A percentile compares a stretch with the other conserved stretches of the same genome.
These are phyloP conservation scores for Zygogramma bicolorata DNA, from an alignment of 2,888 invertebrate species.

Conservation along the genomic window DNA sequence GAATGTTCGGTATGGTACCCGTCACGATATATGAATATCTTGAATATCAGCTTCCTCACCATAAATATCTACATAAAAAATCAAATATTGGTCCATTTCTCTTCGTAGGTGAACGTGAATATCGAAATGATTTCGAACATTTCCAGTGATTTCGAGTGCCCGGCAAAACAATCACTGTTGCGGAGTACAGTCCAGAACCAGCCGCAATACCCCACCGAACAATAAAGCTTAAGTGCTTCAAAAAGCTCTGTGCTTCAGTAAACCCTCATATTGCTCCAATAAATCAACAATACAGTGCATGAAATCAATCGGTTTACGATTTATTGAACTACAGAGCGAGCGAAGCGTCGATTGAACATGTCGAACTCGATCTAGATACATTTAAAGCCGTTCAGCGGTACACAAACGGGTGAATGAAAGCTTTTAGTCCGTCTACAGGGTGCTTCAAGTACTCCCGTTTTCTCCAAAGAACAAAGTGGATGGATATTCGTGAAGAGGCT, in stretches of 20 bases:
- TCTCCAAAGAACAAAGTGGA: not conserved
- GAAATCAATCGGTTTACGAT: constrained; percentile 11
- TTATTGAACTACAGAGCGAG: constrained; percentile 6
- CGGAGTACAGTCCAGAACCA: not conserved
- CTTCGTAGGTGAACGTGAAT: not conserved
- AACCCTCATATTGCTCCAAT: constrained; percentile 11
- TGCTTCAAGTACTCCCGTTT: not conserved
- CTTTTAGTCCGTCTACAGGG: not conserved
- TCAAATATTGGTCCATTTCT: too few relatives aligned
- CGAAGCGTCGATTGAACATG: constrained; percentile 12
- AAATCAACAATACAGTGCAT: constrained; percentile 12
- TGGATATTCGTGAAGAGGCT: not conserved
- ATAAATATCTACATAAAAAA: too few relatives aligned
- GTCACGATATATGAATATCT: too few relatives aligned
- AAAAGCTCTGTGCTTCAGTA: not conserved
- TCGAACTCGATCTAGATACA: constrained; percentile 5
- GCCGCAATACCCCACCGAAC: not conserved
- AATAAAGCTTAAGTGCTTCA: constrained; percentile 6
- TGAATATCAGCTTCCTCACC: too few relatives aligned
- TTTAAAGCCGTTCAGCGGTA: not conserved
- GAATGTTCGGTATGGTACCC: too few relatives aligned
- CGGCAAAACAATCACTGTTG: not conserved
- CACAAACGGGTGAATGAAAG: not conserved
- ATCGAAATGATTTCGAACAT: not conserved
- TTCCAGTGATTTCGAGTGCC: not conserved